A percentile compares a stretch with the other conserved stretches of the same genome.
These are phyloP conservation scores for Agrotis exclamationis DNA, from an alignment of 2,888 invertebrate species.

Conservation along the genomic window DNA sequence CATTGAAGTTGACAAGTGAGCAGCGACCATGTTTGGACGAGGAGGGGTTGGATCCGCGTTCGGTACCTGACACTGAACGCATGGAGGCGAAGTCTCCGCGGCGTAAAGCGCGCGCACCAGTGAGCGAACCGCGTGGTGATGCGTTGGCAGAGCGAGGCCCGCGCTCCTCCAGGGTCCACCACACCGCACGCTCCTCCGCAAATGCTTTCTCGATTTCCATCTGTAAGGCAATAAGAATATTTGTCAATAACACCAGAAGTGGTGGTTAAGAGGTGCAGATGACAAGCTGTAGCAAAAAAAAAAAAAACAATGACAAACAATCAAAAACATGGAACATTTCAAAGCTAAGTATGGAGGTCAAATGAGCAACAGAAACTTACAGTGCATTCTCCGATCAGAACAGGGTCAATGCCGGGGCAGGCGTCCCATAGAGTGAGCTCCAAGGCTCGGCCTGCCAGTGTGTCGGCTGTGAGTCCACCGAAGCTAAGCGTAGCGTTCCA, in stretches of 20 bases:
- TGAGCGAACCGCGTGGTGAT: slow-evolving; percentile 95
- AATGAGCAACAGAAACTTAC: slow-evolving; percentile 76
- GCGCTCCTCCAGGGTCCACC: slow-evolving; percentile 97
- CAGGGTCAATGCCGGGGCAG: slow-evolving; percentile 95
- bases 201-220: slow-evolving; percentile 96
- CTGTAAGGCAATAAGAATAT: slow-evolving; percentile 66
- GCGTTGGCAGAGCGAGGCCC: slow-evolving; percentile 94
- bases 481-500: slow-evolving; percentile 98
- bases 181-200: slow-evolving; percentile 96
- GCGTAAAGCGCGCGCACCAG: slow-evolving; percentile 93
- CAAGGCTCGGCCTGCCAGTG: slow-evolving; percentile 95
- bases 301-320: no score
- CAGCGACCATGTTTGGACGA: slow-evolving; percentile 58
- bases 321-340: neutral
- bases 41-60: slow-evolving; percentile 65
- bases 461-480: slow-evolving; percentile 94
- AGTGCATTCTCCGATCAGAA: slow-evolving; percentile 95
- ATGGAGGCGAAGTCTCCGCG: slow-evolving; percentile 94
- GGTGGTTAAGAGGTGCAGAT: neutral
- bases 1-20: slow-evolving; percentile 61
- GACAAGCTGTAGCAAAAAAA: neutral
- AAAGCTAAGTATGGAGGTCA: neutral
- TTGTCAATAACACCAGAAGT: neutral
- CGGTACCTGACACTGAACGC: slow-evolving; percentile 93
- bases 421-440: slow-evolving; percentile 97